These are phyloP conservation scores for Pachyseris speciosa DNA, from an alignment of 64 coral and sea anemone species.

Conservation along the genomic window DNA sequence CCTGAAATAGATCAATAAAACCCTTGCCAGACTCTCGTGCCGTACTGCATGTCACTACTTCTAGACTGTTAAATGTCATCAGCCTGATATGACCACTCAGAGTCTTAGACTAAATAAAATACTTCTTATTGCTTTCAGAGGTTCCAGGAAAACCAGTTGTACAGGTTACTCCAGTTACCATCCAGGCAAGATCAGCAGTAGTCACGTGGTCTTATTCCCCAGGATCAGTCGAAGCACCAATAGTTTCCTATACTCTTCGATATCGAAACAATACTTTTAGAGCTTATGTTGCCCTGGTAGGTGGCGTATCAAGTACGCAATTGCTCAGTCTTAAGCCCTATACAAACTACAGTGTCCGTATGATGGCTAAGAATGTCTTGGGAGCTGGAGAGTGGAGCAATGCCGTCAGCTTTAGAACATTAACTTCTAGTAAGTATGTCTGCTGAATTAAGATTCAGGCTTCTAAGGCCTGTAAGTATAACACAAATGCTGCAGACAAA, in stretches of 20 bases:
- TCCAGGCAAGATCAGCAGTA: background rate
- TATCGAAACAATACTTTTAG: background rate
- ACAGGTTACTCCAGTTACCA: background rate
- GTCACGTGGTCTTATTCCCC: background rate
- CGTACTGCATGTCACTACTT: too few relatives aligned
- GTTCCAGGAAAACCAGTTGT: background rate
- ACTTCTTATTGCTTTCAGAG: slow-evolving; percentile 8
- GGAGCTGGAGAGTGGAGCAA: slow-evolving; percentile 2
- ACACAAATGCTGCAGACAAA: too few relatives aligned
- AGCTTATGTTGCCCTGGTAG: background rate
- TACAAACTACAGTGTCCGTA: background rate
- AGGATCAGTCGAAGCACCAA: background rate
- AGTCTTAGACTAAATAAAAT: too few relatives aligned
- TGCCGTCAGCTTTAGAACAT: background rate
- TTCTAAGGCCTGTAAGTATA: too few relatives aligned
- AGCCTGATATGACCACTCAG: too few relatives aligned
- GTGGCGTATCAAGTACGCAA: background rate
- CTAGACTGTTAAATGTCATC: too few relatives aligned
- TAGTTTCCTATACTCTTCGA: background rate
- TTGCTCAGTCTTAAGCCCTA: slow-evolving; percentile 11
- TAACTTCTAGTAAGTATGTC: background rate
- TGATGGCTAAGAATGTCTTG: background rate
- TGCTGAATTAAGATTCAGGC: too few relatives aligned
- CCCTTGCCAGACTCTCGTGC: too few relatives aligned
- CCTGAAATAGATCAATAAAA: too few relatives aligned